These are phyloP conservation scores for Macroglossus sobrinus DNA, from an alignment of 2,113 vertebrate genomes.

Conservation along the genomic window DNA sequence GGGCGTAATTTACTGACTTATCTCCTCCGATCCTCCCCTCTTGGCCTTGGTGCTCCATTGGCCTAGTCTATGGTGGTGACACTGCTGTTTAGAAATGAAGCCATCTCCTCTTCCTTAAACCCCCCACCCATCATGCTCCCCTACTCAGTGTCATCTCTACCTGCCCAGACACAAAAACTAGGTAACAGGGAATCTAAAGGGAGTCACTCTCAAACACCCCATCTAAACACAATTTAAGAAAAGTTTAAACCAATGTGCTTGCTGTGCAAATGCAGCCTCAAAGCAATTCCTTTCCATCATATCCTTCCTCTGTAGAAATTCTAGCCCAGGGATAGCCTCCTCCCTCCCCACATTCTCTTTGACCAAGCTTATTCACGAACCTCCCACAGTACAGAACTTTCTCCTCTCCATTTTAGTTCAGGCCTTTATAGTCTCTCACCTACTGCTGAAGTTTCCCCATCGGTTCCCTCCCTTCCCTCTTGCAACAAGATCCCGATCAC, in stretches of 20 bases:
- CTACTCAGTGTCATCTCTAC: background rate
- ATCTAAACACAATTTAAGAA: background rate
- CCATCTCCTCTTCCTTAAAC: background rate
- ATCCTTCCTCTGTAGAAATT: background rate
- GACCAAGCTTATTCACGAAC: background rate
- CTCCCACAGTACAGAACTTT: background rate
- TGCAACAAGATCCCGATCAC: background rate
- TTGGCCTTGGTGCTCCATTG: background rate
- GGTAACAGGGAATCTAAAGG: background rate
- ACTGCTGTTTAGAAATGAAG: background rate
- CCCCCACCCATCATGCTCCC: background rate
- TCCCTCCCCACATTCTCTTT: background rate
- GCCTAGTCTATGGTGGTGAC: background rate
- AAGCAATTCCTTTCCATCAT: background rate
- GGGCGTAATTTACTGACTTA: background rate
- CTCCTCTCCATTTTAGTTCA: background rate
- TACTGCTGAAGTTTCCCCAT: background rate
- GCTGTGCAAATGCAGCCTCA: background rate
- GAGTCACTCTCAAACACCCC: background rate
- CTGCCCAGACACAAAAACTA: background rate
- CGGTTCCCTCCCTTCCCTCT: background rate
- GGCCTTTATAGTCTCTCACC: background rate
- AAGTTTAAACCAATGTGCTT: background rate
- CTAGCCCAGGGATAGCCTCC: background rate
- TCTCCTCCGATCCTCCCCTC: background rate